Conservation (phyloP, 2,113 vertebrate species). For the Hippocampus zosterae region DNA sequence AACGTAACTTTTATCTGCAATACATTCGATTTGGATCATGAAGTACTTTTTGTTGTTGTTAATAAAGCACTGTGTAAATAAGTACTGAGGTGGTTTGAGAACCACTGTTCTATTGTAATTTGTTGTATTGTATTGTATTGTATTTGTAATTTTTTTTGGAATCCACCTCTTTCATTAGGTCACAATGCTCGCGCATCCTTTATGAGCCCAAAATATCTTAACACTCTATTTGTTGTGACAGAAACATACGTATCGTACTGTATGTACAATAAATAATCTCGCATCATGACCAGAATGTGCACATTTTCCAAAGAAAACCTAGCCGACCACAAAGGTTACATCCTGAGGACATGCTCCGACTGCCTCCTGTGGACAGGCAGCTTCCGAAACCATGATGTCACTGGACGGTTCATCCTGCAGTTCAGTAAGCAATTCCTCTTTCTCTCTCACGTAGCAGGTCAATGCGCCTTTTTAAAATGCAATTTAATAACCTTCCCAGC, state of each 20-base stretch:
- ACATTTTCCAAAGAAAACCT: constrained; percentile 52
- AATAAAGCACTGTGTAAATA: too few species aligned
- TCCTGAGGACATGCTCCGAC: constrained; percentile 57
- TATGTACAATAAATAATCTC: neutral
- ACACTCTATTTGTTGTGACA: too few species aligned
- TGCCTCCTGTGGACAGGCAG: constrained; percentile 69
- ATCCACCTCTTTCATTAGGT: too few species aligned
- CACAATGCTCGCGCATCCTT: too few species aligned
- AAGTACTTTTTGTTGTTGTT: too few species aligned
- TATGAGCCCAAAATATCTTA: neutral
- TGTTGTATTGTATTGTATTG: too few species aligned
- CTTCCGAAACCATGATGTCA: constrained; percentile 54
- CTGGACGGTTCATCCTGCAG: constrained; percentile 59
- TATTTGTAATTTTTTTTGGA: too few species aligned
- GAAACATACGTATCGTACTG: neutral
- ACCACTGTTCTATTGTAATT: too few species aligned
- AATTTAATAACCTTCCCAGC: constrained; percentile 30
- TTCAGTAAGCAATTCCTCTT: constrained; percentile 52
- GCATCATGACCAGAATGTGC: neutral
- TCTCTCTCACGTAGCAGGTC: neutral
- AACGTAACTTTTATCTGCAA: too few species aligned
- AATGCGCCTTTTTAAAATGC: neutral
- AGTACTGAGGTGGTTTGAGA: too few species aligned
- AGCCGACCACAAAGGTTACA: constrained; percentile 64
- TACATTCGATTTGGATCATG: too few species aligned